These are phyloP conservation scores for Alouatta palliata DNA, from an alignment of 2,113 vertebrate genomes.

Conservation along the genomic window DNA sequence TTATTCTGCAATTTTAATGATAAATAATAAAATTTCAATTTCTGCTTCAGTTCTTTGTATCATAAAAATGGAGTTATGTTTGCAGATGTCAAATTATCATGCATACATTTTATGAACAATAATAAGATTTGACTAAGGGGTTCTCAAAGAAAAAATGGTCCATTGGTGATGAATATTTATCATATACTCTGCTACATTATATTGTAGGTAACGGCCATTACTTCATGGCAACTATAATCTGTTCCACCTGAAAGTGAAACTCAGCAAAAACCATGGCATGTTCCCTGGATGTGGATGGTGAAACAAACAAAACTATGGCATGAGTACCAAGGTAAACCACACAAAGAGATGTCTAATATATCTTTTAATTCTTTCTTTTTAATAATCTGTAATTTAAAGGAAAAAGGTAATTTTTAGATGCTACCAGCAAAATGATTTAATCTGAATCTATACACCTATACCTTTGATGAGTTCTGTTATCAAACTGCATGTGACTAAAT, in stretches of 20 bases:
- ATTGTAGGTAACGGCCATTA: neutral
- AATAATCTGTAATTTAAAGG: neutral
- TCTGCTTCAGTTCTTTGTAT: neutral
- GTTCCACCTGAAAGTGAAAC: neutral
- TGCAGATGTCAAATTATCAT: neutral
- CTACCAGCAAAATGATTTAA: neutral
- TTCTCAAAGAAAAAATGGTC: neutral
- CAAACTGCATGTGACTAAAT: neutral
- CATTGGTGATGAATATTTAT: neutral
- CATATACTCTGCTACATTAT: neutral
- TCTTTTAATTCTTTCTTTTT: neutral
- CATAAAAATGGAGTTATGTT: neutral
- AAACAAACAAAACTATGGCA: neutral
- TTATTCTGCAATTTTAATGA: neutral
- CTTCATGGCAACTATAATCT: neutral
- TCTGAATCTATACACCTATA: neutral
- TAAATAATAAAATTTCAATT: neutral
- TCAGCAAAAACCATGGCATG: neutral
- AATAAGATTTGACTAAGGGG: neutral
- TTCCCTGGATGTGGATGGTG: too few species aligned
- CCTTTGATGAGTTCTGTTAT: neutral
- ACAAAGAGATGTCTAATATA: neutral
- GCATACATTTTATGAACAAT: neutral
- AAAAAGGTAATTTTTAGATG: constrained; percentile 5
- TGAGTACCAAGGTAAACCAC: neutral